phyloP scores from a whole-genome alignment of 2,113 vertebrate species.

The Aviceda subcristata region DNA sequence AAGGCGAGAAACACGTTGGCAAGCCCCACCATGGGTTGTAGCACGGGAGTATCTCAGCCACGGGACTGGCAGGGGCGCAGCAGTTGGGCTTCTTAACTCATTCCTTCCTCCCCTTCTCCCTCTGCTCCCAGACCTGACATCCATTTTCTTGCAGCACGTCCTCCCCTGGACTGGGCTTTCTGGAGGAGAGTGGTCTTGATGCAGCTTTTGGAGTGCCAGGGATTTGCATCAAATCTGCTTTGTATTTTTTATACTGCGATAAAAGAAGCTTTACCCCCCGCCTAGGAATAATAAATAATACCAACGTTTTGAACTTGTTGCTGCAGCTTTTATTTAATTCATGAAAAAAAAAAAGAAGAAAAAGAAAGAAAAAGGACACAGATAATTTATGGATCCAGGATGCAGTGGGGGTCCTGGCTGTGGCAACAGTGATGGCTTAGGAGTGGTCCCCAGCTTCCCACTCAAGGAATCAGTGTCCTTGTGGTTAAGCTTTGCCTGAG shows the following conservation, averaged over 20 bases:
- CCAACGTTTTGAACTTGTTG: not conserved
- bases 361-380: not conserved
- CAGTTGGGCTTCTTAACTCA: not conserved
- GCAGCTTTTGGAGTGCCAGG: not conserved
- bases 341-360: not conserved
- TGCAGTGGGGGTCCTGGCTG: not conserved
- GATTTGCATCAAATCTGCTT: not conserved
- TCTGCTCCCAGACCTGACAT: not conserved
- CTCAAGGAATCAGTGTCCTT: accelerated
- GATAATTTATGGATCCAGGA: not conserved
- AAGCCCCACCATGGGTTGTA: not conserved
- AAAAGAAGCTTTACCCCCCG: not conserved
- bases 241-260: not conserved
- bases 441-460: not conserved
- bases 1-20: accelerated
- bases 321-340: not conserved
- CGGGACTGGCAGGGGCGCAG: not conserved
- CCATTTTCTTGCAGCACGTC: not conserved
- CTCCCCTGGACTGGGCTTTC: not conserved
- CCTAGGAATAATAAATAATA: not conserved
- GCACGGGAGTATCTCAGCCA: not conserved
- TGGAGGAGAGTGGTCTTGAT: not conserved
- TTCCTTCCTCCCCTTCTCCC: not conserved
- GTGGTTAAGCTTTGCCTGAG: not conserved
- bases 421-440: not conserved